Evolutionary conservation across 1,140 invertebrate species (phyloP), one percentile per base, ranked within the genome.

Genomic region (Asobara japonica): DNA sequence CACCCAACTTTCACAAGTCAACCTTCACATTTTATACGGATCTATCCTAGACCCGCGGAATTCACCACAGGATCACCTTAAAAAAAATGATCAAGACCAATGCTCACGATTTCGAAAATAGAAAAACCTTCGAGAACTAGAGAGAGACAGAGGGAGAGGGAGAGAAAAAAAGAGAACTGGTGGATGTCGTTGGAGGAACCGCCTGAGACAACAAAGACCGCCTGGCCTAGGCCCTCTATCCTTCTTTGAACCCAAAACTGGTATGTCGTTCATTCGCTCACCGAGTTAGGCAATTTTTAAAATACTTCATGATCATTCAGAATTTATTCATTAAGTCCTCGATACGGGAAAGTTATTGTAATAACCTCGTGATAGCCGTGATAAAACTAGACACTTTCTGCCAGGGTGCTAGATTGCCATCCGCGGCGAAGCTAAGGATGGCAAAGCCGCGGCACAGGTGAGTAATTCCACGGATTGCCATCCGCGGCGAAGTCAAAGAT

Each of bases 121-220:
- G 22, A 56, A 22, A 56, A 56, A 56, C 5, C 8, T 56, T 0
- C 4, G 13, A 56, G 25, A 56, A 22, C n/a, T 25, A 1, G 7
- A 8, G 10, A 3, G 22, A 8, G 3, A 13, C 22, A 56, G 41
- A 16, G 41, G 41, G 41, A 36, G 31, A 36, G 11, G 5, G 5
- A 36, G 11, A 5, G 11, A 11, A 11, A 36, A 36, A 36, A 36
- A 11, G 31, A 11, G 31, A 6, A 36, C 5, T 36, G 51, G 51
- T 56, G 25, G 22, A 62, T 62, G 60, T 62, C 60, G 11, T 31
- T 29, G 22, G 11, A 27, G 11, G 11, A n/a, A 3, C 11, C 22
- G 56, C 1, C 10, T 31, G 60, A 62, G 60, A 62, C 60, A 62
- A 62, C 60, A 62, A 62, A 62, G 60, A 30, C 48, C 6, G 45